Percentiles rank a stretch among this genome's conserved stretches.
phyloP scores from a whole-genome alignment of 2,888 invertebrate species.

The Adineta ricciae region DNA sequence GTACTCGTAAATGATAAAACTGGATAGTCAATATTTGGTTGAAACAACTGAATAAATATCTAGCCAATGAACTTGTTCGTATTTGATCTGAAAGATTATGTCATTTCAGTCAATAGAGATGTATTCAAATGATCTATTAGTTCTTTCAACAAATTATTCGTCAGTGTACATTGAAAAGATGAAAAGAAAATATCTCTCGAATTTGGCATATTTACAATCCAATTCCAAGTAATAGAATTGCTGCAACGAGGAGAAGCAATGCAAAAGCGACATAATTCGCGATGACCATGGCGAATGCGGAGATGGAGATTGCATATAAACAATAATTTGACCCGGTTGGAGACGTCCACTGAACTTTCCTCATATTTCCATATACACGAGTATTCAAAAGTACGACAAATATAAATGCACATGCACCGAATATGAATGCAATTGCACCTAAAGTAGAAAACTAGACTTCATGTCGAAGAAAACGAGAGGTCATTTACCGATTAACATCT shows the following conservation, averaged over 20 bases:
- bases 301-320: neutral
- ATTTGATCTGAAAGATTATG: too few species aligned
- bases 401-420: neutral
- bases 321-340: neutral
- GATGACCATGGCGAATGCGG: neutral
- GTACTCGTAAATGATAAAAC: too few species aligned
- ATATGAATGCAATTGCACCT: neutral
- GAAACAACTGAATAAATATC: too few species aligned
- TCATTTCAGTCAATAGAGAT: too few species aligned
- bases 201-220: neutral
- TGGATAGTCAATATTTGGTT: too few species aligned
- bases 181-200: too few species aligned
- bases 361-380: neutral
- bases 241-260: neutral
- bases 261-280: neutral
- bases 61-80: too few species aligned
- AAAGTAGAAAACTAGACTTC: neutral
- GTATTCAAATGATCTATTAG: too few species aligned
- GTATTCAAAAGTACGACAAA: neutral
- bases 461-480: neutral
- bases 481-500: neutral
- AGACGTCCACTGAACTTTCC: neutral
- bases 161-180: too few species aligned
- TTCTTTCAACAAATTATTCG: too few species aligned
- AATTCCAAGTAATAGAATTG: neutral